Percentiles rank a stretch among this genome's conserved stretches.
These are phyloP conservation scores for Cristatella mucedo DNA, from an alignment of 2,888 invertebrate species.

Conservation along the genomic window DNA sequence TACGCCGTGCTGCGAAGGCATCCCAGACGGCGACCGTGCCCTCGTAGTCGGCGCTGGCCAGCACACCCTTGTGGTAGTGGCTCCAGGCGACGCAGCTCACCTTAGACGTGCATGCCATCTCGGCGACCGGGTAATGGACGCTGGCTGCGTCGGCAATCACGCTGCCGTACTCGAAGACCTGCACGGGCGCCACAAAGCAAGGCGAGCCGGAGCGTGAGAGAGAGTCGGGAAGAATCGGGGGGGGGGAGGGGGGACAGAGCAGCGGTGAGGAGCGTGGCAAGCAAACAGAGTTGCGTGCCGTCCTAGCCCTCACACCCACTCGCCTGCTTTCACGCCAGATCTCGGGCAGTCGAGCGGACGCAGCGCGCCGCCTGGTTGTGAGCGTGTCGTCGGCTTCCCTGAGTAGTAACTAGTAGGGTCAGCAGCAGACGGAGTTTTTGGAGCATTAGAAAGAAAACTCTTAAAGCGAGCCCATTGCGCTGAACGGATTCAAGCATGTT, in stretches of 20 bases:
- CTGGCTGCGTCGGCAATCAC: conserved; percentile 71
- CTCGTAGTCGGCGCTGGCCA: conserved; percentile 85
- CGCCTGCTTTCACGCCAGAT: too few species aligned
- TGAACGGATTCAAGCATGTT: too few species aligned
- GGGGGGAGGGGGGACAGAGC: neutral
- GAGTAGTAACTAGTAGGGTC: too few species aligned
- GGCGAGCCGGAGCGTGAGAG: conserved; percentile 5
- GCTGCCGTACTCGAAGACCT: conserved; percentile 62
- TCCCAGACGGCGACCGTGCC: conserved; percentile 87
- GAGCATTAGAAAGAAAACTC: too few species aligned
- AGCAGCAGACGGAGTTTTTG: too few species aligned
- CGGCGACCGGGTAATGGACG: conserved; percentile 75
- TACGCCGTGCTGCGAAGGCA: conserved; percentile 50
- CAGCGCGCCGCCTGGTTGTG: too few species aligned
- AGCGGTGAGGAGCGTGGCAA: neutral
- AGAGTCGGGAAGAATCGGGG: neutral
- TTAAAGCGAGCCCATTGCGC: too few species aligned
- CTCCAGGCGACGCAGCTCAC: conserved; percentile 82
- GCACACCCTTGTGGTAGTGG: conserved; percentile 66
- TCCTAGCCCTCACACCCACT: too few species aligned
- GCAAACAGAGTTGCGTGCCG: too few species aligned
- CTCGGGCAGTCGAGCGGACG: too few species aligned
- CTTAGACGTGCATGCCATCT: conserved; percentile 79
- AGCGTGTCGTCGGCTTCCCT: too few species aligned
- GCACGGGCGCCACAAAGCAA: too few species aligned